These are phyloP conservation scores for Tylochromis polylepis DNA, from an alignment of 2,113 vertebrate species.

Conservation along the genomic window DNA sequence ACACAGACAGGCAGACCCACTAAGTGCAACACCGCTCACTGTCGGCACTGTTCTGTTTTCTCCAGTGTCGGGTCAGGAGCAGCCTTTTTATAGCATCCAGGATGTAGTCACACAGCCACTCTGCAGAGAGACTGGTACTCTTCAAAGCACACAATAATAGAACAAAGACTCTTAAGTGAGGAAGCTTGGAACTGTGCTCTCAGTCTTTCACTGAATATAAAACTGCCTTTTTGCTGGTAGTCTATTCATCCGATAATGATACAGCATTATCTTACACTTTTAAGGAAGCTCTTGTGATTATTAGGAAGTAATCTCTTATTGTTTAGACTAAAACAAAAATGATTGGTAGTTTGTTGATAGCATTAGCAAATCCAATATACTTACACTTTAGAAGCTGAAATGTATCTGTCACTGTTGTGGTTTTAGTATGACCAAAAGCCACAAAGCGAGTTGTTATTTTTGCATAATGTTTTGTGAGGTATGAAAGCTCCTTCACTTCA, in stretches of 20 bases:
- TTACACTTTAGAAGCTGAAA: neutral
- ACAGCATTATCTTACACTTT: neutral
- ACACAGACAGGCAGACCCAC: slow-evolving; percentile 11
- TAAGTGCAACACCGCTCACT: slow-evolving; percentile 46
- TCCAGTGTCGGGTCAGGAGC: slow-evolving; percentile 38
- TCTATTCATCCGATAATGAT: slow-evolving; percentile 7
- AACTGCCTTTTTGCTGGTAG: neutral
- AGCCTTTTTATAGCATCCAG: slow-evolving; percentile 56
- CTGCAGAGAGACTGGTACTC: slow-evolving; percentile 34
- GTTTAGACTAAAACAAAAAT: neutral
- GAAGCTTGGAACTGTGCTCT: slow-evolving; percentile 21
- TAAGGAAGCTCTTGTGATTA: neutral
- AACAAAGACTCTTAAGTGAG: slow-evolving; percentile 57
- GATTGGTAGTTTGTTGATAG: neutral
- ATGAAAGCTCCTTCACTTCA: neutral
- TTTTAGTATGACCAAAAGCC: neutral
- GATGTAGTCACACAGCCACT: slow-evolving; percentile 50
- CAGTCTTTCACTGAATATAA: slow-evolving; percentile 14
- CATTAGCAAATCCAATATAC: neutral
- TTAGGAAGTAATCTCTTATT: neutral
- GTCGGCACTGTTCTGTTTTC: slow-evolving; percentile 24
- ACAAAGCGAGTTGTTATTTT: neutral
- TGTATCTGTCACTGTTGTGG: neutral
- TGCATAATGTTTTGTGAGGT: neutral
- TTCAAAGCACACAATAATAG: slow-evolving; percentile 53